A percentile compares a stretch with the other conserved stretches of the same genome.
phyloP scores from a whole-genome alignment of 2,797 vertebrate species.

The Alosa sapidissima region DNA sequence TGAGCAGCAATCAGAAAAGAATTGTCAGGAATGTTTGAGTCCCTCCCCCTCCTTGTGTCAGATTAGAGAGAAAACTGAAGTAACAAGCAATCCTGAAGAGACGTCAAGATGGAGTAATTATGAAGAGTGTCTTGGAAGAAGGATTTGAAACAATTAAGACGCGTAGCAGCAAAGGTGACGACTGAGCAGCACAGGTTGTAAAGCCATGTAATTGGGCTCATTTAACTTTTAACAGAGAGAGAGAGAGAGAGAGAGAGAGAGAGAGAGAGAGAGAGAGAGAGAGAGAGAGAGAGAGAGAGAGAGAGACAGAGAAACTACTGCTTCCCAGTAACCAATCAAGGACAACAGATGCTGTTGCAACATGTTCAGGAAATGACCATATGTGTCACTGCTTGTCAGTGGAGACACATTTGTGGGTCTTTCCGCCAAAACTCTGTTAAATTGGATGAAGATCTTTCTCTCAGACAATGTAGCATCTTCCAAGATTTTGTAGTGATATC shows the following conservation, averaged over 20 bases:
- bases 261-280: not conserved
- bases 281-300: too few relatives aligned
- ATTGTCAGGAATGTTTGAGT: not conserved
- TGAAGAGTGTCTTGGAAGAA: not conserved
- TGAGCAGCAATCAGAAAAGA: not conserved
- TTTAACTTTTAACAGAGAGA: constrained; percentile 28
- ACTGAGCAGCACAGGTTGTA: constrained; percentile 1
- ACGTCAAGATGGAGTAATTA: constrained; percentile 13
- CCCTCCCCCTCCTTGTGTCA: not conserved
- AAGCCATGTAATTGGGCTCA: constrained; percentile 48
- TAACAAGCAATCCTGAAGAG: constrained; percentile 4
- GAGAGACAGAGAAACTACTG: constrained; percentile 46
- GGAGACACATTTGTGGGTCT: constrained; percentile 53
- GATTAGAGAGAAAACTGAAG: not conserved
- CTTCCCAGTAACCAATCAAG: constrained; percentile 45
- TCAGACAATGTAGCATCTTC: constrained; percentile 41
- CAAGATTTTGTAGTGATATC: constrained; percentile 23
- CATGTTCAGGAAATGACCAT: constrained; percentile 47
- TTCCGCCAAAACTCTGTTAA: constrained; percentile 47
- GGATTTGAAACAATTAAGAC: constrained; percentile 8
- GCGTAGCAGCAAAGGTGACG: not conserved
- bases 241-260: too few relatives aligned
- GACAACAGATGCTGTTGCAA: constrained; percentile 36
- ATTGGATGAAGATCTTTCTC: constrained; percentile 48
- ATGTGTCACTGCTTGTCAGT: constrained; percentile 53